A percentile compares a stretch with the other conserved stretches of the same genome.
These are phyloP conservation scores for Acanthopleura granulata DNA, from an alignment of 2,888 invertebrate genomes.

Conservation along the genomic window DNA sequence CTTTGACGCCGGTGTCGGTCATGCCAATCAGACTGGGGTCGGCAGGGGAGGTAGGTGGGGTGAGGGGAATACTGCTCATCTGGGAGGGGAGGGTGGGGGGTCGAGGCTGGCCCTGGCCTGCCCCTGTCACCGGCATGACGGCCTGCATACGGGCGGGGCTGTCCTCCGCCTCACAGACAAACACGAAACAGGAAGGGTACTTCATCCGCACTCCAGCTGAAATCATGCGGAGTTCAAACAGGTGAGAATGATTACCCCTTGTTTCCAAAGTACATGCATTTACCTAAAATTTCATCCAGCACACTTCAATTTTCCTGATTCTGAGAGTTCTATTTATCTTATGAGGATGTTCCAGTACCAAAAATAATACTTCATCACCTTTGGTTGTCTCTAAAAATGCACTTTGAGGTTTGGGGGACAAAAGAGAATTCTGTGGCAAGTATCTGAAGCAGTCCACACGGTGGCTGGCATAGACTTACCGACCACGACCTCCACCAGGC, in stretches of 20 bases:
- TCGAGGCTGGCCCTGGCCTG: conserved; percentile 27
- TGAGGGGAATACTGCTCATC: conserved; percentile 44
- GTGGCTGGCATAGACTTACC: conserved; percentile 68
- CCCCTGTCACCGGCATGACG: conserved; percentile 22
- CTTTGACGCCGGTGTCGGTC: conserved; percentile 37
- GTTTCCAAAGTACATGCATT: no score
- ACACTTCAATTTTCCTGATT: no score
- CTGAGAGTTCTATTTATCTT: no score
- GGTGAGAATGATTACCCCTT: not conserved
- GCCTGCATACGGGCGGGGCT: conserved; percentile 48
- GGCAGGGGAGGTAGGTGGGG: conserved; percentile 62
- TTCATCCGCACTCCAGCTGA: conserved; percentile 92
- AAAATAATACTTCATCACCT: no score
- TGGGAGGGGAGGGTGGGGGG: conserved; percentile 43
- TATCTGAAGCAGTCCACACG: no score
- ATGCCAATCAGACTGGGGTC: conserved; percentile 40
- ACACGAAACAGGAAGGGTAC: conserved; percentile 94
- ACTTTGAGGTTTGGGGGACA: no score
- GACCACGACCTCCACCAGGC: conserved; percentile 75
- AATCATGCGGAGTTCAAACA: not conserved
- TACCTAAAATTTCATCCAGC: no score
- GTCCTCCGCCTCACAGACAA: conserved; percentile 71
- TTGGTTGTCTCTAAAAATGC: no score
- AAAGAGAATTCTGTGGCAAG: no score
- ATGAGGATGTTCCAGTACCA: no score